A percentile compares a stretch with the other conserved stretches of the same genome.
These are phyloP conservation scores for Zoroaster sp. DNA, from an alignment of 53 echinoderm and acorn worm species.

Conservation along the genomic window DNA sequence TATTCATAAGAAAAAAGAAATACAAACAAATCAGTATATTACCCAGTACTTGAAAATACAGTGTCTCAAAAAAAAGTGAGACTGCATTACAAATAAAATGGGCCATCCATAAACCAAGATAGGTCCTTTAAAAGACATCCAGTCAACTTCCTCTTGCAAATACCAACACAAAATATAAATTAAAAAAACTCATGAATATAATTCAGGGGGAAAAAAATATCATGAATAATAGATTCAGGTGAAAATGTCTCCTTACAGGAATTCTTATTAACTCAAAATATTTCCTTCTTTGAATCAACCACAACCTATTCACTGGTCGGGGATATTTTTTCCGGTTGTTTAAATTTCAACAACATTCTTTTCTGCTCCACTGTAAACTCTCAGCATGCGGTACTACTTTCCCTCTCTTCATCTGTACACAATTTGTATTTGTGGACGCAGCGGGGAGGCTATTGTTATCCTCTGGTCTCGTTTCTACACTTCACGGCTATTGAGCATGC, in stretches of 20 bases:
- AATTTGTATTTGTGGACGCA: not conserved
- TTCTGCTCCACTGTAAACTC: not conserved
- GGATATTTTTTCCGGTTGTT: not conserved
- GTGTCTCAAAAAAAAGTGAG: too few relatives aligned
- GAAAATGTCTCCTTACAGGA: too few relatives aligned
- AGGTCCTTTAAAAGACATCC: too few relatives aligned
- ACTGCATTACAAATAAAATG: too few relatives aligned
- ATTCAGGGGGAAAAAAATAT: not conserved
- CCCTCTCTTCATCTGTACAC: not conserved
- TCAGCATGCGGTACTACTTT: not conserved
- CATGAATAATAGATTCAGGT: too few relatives aligned
- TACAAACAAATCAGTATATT: too few relatives aligned
- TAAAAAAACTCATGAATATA: not conserved
- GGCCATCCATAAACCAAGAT: too few relatives aligned
- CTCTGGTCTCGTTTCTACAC: not conserved
- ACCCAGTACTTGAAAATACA: too few relatives aligned
- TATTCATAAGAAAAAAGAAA: too few relatives aligned
- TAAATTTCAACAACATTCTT: not conserved
- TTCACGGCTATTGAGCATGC: not conserved
- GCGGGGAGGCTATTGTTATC: constrained; percentile 7
- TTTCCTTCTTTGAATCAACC: not conserved
- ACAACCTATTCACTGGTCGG: not conserved
- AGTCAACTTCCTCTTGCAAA: too few relatives aligned
- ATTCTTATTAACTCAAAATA: too few relatives aligned
- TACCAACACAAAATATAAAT: too few relatives aligned